These are phyloP conservation scores for Drosophila nasuta DNA, from an alignment of 1,140 invertebrate genomes.

Conservation along the genomic window DNA sequence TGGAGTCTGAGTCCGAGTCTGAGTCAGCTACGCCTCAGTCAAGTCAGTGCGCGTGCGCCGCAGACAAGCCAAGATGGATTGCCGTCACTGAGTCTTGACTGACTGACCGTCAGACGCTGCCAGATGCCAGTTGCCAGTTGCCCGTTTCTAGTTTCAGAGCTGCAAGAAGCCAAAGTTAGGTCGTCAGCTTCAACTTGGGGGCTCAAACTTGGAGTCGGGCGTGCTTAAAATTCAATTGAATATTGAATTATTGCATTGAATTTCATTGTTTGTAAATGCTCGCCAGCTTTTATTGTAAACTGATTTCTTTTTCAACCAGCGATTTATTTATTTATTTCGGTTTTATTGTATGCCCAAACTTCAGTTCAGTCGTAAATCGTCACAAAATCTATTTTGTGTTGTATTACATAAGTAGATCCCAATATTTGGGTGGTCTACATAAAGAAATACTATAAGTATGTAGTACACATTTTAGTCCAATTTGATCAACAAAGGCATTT, in stretches of 20 bases:
- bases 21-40: constrained; percentile 42
- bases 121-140: constrained; percentile 25
- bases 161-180: constrained; percentile 43
- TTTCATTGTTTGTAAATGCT: constrained; percentile 85
- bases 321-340: constrained; percentile 80
- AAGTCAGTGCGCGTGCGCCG: constrained; percentile 64
- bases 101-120: constrained; percentile 54
- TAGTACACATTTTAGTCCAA: neutral
- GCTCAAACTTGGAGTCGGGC: constrained; percentile 30
- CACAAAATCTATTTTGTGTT: constrained; percentile 59
- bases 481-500: neutral
- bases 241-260: constrained; percentile 84
- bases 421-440: constrained; percentile 43
- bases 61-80: constrained; percentile 74
- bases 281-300: constrained; percentile 71
- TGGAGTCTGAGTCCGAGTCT: constrained; percentile 2
- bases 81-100: constrained; percentile 59
- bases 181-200: constrained; percentile 25
- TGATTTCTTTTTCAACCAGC: constrained; percentile 77
- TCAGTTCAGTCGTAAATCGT: constrained; percentile 70
- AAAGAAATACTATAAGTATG: neutral
- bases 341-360: constrained; percentile 72
- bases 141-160: constrained; percentile 15
- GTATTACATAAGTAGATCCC: constrained; percentile 47
- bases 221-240: constrained; percentile 85